Percentiles rank a stretch among this genome's conserved stretches.
These are phyloP conservation scores for Oedothorax gibbosus DNA, from an alignment of 1,140 invertebrate species.

Conservation along the genomic window DNA sequence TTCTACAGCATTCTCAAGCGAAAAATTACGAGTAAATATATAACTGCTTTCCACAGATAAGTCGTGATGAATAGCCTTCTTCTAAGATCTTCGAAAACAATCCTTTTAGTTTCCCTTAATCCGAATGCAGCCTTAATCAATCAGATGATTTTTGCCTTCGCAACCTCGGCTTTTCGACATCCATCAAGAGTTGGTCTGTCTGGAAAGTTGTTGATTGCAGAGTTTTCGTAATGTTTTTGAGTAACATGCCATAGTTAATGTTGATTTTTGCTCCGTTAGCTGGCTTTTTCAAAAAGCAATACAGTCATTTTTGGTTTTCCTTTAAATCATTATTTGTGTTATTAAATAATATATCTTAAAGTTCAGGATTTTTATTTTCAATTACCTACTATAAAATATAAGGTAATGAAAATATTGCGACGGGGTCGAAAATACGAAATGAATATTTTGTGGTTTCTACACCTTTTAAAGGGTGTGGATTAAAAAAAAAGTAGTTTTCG, in stretches of 20 bases:
- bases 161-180: neutral
- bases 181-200: neutral
- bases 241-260: neutral
- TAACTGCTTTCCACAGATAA: conserved; percentile 24
- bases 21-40: conserved; percentile 33
- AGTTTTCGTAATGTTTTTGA: neutral
- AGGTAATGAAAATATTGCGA: no score
- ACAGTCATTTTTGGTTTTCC: neutral
- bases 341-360: no score
- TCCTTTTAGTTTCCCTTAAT: conserved; percentile 22
- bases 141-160: conserved; percentile 27
- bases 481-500: no score
- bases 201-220: neutral
- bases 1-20: conserved; percentile 23
- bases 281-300: neutral
- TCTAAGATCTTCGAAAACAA: conserved; percentile 20
- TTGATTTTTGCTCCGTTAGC: neutral
- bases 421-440: no score
- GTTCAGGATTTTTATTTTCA: no score
- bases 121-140: conserved; percentile 31
- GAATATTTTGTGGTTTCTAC: no score
- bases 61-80: conserved; percentile 23
- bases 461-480: no score
- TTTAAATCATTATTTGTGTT: neutral
- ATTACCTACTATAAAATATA: no score